These are phyloP conservation scores for Erythrolamprus reginae DNA, from an alignment of 2,113 vertebrate genomes.

Conservation along the genomic window DNA sequence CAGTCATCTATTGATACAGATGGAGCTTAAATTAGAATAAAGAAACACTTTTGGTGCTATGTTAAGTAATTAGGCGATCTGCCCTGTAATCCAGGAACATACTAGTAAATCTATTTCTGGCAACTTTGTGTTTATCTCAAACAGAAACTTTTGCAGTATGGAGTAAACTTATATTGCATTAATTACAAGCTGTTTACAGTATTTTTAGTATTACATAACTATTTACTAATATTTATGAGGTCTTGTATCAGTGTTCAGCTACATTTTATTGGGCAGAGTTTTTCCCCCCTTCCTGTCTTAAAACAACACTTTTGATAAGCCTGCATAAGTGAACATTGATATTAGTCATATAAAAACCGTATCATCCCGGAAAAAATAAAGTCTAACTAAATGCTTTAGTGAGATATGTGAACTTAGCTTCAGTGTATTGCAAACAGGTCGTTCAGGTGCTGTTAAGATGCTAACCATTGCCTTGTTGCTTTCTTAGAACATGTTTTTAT, in stretches of 20 bases:
- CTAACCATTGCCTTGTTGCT: not conserved
- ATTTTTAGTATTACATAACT: conserved; percentile 19
- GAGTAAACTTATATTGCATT: not conserved
- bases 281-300: conserved; percentile 28
- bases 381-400: not conserved
- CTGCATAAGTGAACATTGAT: conserved; percentile 34
- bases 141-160: not conserved
- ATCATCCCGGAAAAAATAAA: not conserved
- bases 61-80: not conserved
- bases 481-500: not conserved
- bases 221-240: conserved; percentile 37
- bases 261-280: conserved; percentile 27
- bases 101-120: not conserved
- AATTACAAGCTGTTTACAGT: conserved; percentile 4
- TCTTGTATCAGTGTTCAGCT: conserved; percentile 43
- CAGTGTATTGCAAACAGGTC: not conserved
- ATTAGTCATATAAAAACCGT: conserved; percentile 26
- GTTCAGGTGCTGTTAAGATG: not conserved
- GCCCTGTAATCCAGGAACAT: not conserved
- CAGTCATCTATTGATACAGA: not conserved
- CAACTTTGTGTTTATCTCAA: not conserved
- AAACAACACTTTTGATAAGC: conserved; percentile 41
- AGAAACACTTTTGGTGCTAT: not conserved
- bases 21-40: not conserved
- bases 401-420: not conserved